These are phyloP conservation scores for Rhamnusium bicolor DNA, from an alignment of 2,888 invertebrate species.

Conservation along the genomic window DNA sequence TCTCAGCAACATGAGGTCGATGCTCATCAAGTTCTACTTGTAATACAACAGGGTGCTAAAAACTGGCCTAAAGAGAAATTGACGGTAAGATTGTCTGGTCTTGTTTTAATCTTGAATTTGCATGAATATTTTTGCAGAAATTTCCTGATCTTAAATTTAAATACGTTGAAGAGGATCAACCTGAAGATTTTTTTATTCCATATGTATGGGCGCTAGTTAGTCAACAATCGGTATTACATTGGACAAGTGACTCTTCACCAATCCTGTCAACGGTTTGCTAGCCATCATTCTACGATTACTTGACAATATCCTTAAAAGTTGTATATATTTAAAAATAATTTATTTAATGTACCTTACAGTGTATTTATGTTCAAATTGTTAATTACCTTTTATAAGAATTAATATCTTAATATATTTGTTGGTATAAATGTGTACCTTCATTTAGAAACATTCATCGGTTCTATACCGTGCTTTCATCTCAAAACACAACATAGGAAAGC, in stretches of 20 bases:
- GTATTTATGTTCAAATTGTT: conserved; percentile 23
- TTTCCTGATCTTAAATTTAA: conserved; percentile 99
- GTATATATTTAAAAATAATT: conserved; percentile 11
- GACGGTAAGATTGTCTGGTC: conserved; percentile 78
- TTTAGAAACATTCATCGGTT: no score
- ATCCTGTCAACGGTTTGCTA: conserved; percentile 34
- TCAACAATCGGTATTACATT: conserved; percentile 68
- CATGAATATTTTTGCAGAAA: conserved; percentile 79
- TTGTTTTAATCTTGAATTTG: no score
- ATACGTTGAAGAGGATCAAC: conserved; percentile 98
- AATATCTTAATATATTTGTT: conserved; percentile 30
- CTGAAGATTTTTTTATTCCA: conserved; percentile 99
- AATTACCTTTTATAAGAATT: conserved; percentile 29
- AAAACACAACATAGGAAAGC: no score
- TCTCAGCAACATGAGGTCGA: conserved; percentile 80
- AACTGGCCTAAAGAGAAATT: conserved; percentile 96
- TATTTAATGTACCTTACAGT: conserved; percentile 17
- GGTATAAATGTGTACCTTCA: conserved; percentile 10
- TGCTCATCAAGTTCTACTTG: conserved; percentile 88
- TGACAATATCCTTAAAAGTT: conserved; percentile 16
- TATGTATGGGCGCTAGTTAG: conserved; percentile 97
- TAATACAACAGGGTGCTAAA: conserved; percentile 92
- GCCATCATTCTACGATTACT: not conserved
- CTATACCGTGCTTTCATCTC: no score
- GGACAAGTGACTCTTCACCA: conserved; percentile 47